Evolutionary conservation across 2,888 invertebrate genomes (phyloP), one percentile per base, ranked within the genome.

Genomic region (Dicyrtoma fusca): DNA sequence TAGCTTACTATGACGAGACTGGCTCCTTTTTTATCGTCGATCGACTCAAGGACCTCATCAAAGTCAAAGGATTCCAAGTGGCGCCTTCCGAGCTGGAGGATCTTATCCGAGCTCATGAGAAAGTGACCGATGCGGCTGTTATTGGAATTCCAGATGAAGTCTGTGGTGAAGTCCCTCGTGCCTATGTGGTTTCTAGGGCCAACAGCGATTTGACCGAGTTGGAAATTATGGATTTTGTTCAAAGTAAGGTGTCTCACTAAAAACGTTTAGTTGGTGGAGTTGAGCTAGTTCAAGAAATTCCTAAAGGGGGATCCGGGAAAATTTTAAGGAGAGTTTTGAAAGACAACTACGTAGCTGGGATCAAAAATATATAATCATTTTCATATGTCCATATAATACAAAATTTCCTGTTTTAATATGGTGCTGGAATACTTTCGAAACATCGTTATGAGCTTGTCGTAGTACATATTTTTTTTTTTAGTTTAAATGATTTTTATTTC

Each of bases 21-120:
- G 23, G 87, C 57, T 90, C 88, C 83, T 91, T 91, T 83, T 91
- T 87, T 83, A 88, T 92, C 76, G 89, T 92, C 11, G 92, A 92
- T 82, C 86, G 92, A 77, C 89, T 89, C 73, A 92, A 92, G 83
- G 92, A 92, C 82, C 87, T 92, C 72, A 92, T 92, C 82, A 93
- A 92, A 85, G 91, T 91, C 73, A 92, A 92, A 84, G 92, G 92
- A 75, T 89, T 91, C 82, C 71, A 71, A 55, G 72, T 72, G 19
- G 89, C 95, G 10, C 95, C 95, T 21, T 94, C 95, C 0, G 95
- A 95, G 83, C 83, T 95, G 34, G 95, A 95, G 83, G 89, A 87
- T 64, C 81, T 92, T 4, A 82, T 94, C 1, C 87, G 91, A 74
- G 86, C 87, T 55, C 90, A 92, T 83, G 90, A 92, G 0, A 87